These are phyloP conservation scores for Orgyia antiqua DNA, from an alignment of 2,888 invertebrate species.

Conservation along the genomic window DNA sequence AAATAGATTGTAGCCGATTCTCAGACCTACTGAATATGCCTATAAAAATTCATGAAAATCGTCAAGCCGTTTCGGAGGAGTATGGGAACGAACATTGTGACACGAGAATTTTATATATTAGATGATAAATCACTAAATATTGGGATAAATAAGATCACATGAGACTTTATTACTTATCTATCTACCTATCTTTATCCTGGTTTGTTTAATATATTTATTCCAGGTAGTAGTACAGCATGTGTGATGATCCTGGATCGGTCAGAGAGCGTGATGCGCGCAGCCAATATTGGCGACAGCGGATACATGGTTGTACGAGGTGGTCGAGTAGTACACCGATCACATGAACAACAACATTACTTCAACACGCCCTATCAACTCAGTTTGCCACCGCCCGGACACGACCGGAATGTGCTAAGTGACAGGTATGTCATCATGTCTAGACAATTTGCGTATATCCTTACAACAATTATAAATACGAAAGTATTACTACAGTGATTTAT, in stretches of 20 bases:
- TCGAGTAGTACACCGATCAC: conserved; percentile 92
- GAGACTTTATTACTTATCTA: too few species aligned
- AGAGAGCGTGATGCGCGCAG: conserved; percentile 93
- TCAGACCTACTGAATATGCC: too few species aligned
- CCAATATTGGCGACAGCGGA: conserved; percentile 99
- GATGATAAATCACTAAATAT: too few species aligned
- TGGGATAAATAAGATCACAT: too few species aligned
- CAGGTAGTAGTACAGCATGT: conserved; percentile 98
- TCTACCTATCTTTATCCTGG: too few species aligned
- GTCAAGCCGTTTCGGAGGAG: too few species aligned
- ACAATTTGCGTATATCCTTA: not conserved
- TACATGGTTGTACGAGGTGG: conserved; percentile 95
- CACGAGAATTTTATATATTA: too few species aligned
- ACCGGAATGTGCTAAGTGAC: conserved; percentile 92
- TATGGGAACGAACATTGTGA: too few species aligned
- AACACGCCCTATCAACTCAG: conserved; percentile 99
- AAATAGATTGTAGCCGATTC: too few species aligned
- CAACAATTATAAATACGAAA: too few species aligned
- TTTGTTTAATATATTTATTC: conserved; percentile 23
- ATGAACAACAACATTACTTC: conserved; percentile 99
- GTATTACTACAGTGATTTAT: too few species aligned
- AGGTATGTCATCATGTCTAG: conserved; percentile 77
- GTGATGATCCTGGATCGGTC: conserved; percentile 95
- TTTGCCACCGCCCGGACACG: conserved; percentile 93
- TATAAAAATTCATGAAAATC: too few species aligned